Evolutionary conservation across 2,113 vertebrate genomes (phyloP).

Genomic region (Mobula hypostoma): DNA sequence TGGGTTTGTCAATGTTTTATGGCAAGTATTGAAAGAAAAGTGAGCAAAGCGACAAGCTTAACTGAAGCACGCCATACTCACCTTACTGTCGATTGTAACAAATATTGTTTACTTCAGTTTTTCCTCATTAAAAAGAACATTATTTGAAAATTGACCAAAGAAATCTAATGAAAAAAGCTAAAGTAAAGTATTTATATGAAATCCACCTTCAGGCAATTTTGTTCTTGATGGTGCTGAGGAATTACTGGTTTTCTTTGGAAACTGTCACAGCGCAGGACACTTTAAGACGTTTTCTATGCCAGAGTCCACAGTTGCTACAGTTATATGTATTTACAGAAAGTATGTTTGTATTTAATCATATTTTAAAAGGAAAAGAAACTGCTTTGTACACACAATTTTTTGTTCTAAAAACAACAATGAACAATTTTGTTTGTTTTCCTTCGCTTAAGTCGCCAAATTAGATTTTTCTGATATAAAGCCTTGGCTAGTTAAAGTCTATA

Average conservation of each 20-base stretch:
- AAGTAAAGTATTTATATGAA: background rate
- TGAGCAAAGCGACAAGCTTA: background rate
- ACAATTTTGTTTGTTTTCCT: background rate
- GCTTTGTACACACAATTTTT: background rate
- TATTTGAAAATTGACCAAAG: background rate
- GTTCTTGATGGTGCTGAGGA: background rate
- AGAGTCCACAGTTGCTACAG: background rate
- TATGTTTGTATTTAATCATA: background rate
- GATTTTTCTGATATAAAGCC: background rate
- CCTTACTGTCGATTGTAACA: background rate
- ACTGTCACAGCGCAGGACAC: background rate
- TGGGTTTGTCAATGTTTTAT: background rate
- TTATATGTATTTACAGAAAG: background rate
- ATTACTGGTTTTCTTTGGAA: background rate
- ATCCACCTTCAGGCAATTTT: background rate
- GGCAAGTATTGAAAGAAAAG: conserved; percentile 1
- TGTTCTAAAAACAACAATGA: background rate
- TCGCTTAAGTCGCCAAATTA: conserved; percentile 3
- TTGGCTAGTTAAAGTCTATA: background rate
- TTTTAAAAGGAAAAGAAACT: background rate
- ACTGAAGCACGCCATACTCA: background rate
- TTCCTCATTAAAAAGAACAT: background rate
- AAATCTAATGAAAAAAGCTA: background rate
- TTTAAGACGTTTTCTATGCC: background rate
- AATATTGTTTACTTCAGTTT: conserved; percentile 3